These are phyloP conservation scores for Neoaliturus tenellus DNA, from an alignment of 2,888 invertebrate genomes.

Conservation along the genomic window DNA sequence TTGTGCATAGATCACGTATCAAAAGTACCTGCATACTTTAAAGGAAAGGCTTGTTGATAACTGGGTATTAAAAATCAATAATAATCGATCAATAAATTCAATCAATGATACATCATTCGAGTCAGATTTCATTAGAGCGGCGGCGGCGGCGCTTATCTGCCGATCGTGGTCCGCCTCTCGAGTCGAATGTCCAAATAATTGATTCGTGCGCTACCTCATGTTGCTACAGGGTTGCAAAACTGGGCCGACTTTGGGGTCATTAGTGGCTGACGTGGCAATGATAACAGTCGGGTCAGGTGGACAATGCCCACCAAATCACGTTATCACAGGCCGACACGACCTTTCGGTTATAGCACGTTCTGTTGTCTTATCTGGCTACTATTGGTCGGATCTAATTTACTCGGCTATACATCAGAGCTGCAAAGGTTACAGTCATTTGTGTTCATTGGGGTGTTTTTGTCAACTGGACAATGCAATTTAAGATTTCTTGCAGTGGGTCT, in stretches of 20 bases:
- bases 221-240: not conserved
- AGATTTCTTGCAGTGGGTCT: too few relatives aligned
- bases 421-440: not conserved
- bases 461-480: too few relatives aligned
- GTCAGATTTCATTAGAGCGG: not conserved
- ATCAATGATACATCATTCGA: too few relatives aligned
- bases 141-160: not conserved
- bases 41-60: too few relatives aligned
- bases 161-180: not conserved
- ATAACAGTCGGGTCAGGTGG: not conserved
- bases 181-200: not conserved
- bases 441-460: not conserved
- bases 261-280: not conserved
- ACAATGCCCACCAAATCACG: not conserved
- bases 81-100: too few relatives aligned
- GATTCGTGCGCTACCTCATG: not conserved
- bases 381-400: not conserved
- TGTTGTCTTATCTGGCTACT: slow-evolving; percentile 9
- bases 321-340: not conserved
- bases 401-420: not conserved
- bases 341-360: not conserved
- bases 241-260: not conserved
- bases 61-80: not conserved
- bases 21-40: too few relatives aligned
- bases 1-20: too few relatives aligned